A percentile compares a stretch with the other conserved stretches of the same genome.
These are phyloP conservation scores for Eriocheir sinensis DNA, from an alignment of 1,140 invertebrate species.

Conservation along the genomic window DNA sequence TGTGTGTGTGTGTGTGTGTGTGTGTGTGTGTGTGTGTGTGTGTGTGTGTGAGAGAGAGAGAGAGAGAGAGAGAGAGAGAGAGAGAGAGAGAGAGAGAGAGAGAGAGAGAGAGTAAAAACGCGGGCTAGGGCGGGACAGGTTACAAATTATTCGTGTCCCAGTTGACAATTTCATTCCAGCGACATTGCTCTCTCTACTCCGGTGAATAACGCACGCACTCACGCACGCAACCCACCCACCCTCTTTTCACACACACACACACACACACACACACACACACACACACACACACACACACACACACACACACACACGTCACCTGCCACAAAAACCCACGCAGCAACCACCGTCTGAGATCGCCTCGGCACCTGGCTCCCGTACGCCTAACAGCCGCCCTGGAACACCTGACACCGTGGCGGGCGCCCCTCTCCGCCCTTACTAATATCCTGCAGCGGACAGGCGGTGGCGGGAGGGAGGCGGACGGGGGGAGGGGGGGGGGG, in stretches of 20 bases:
- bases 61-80: conserved; percentile 22
- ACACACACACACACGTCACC: conserved; percentile 22
- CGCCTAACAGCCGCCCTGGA: no score
- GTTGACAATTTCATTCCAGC: conserved; percentile 25
- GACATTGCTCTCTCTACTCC: no score
- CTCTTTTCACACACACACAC: background rate
- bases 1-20: no score
- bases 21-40: no score
- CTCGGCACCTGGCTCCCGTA: no score
- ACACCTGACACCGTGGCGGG: no score
- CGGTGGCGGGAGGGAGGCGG: background rate
- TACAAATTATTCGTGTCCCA: background rate
- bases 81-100: background rate
- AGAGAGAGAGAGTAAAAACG: background rate
- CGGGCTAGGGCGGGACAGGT: background rate
- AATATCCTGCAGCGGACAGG: background rate
- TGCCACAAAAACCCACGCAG: no score
- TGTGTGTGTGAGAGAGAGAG: conserved; percentile 20
- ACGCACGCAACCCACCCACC: no score
- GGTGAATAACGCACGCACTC: no score
- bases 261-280: conserved; percentile 11
- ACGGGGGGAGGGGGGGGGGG: background rate
- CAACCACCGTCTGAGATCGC: no score
- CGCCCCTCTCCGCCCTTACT: background rate
- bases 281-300: conserved; percentile 22